Conservation (phyloP, 2,113 vertebrate genomes). For the Accipiter virgatus region DNA sequence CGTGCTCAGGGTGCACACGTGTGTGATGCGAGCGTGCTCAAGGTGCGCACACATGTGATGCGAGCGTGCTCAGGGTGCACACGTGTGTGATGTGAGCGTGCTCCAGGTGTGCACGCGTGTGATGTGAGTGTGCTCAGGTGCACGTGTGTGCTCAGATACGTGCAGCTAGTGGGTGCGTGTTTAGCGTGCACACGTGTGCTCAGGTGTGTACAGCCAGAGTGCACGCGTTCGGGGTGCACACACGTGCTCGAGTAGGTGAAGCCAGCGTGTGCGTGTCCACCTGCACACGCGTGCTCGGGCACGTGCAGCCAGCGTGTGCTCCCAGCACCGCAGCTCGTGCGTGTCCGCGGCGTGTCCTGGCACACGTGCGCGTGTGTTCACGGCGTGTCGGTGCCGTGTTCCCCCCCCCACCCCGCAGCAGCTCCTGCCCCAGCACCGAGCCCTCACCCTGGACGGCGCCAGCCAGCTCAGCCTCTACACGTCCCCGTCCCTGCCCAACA, state of each 20-base stretch:
- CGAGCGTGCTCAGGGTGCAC: fast-evolving
- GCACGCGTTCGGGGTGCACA: not conserved
- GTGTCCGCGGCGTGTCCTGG: fast-evolving
- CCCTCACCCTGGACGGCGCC: slow-evolving; percentile 84
- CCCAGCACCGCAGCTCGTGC: fast-evolving
- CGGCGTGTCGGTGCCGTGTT: not conserved
- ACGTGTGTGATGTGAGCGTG: too few species aligned
- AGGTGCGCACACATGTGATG: fast-evolving
- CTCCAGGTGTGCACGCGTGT: too few species aligned
- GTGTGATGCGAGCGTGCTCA: fast-evolving
- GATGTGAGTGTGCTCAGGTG: too few species aligned
- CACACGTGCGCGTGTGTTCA: fast-evolving
- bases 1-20: fast-evolving
- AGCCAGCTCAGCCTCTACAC: slow-evolving; percentile 92
- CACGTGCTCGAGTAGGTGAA: fast-evolving
- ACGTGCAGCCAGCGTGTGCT: fast-evolving
- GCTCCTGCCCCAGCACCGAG: slow-evolving; percentile 88
- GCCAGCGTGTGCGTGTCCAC: too few species aligned
- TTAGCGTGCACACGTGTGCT: not conserved
- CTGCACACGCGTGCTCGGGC: fast-evolving
- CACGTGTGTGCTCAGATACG: fast-evolving
- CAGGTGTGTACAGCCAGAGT: fast-evolving
- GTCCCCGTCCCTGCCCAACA: slow-evolving; percentile 94
- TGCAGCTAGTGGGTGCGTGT: too few species aligned
- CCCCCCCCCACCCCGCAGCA: slow-evolving; percentile 32